These are phyloP conservation scores for Drosophila hamatofila DNA, from an alignment of 2,888 invertebrate genomes.

Conservation along the genomic window DNA sequence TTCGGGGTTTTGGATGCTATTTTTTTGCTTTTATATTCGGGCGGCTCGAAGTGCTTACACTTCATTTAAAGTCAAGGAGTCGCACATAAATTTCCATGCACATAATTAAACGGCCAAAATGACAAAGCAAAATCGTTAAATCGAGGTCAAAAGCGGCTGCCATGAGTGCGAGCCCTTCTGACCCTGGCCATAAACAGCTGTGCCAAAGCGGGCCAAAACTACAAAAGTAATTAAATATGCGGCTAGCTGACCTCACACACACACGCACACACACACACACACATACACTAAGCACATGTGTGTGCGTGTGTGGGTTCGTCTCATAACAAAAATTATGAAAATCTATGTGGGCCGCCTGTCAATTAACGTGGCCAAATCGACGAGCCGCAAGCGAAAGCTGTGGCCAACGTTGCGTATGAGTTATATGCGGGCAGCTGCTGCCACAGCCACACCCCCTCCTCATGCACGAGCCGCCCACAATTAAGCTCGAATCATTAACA, in stretches of 20 bases:
- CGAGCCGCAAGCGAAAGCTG: conserved; percentile 27
- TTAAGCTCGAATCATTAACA: conserved; percentile 46
- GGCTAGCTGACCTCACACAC: conserved; percentile 57
- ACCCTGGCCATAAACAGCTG: conserved; percentile 2
- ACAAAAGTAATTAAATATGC: conserved; percentile 75
- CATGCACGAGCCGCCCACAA: conserved; percentile 24
- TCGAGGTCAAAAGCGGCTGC: conserved; percentile 65
- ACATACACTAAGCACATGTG: not conserved
- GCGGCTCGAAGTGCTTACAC: conserved; percentile 59
- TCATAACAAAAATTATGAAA: conserved; percentile 74
- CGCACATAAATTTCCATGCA: conserved; percentile 81
- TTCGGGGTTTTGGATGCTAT: not conserved
- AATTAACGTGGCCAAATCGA: conserved; percentile 60
- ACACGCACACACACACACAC: not conserved
- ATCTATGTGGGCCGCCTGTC: conserved; percentile 60
- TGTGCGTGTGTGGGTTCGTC: conserved; percentile 39
- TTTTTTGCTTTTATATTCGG: conserved; percentile 9
- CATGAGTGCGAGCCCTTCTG: not conserved
- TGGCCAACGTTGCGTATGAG: conserved; percentile 57
- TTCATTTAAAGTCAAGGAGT: conserved; percentile 78
- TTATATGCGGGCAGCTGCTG: conserved; percentile 22
- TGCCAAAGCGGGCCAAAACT: conserved; percentile 40
- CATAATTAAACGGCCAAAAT: conserved; percentile 82
- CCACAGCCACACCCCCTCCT: not conserved
- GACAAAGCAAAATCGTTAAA: conserved; percentile 79